phyloP scores from a whole-genome alignment of 2,113 vertebrate species.

The Oceanodroma tethys region DNA sequence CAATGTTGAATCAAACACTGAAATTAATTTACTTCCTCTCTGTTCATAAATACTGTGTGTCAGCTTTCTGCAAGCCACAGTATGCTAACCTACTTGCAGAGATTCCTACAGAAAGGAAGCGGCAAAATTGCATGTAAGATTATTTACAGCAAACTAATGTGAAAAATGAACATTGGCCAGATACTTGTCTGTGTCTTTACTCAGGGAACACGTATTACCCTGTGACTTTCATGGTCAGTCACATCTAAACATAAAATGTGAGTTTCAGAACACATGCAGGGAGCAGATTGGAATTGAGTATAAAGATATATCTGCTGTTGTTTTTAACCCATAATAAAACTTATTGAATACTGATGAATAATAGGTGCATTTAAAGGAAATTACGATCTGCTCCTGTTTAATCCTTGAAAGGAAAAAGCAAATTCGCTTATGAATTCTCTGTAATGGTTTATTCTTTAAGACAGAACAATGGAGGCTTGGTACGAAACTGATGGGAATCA shows the following conservation, averaged over 20 bases:
- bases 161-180: neutral
- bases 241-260: neutral
- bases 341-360: neutral
- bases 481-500: slow-evolving; percentile 4
- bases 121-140: neutral
- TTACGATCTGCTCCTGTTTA: slow-evolving; percentile 1
- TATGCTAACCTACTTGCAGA: neutral
- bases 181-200: neutral
- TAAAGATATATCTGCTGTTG: slow-evolving; percentile 18
- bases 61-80: neutral
- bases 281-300: neutral
- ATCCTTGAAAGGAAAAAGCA: slow-evolving; percentile 3
- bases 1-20: neutral
- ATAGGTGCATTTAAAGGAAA: slow-evolving; percentile 33
- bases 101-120: slow-evolving; percentile 28
- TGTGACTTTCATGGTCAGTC: neutral
- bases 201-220: neutral
- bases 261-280: neutral
- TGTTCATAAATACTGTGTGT: neutral
- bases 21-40: slow-evolving; percentile 23
- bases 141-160: slow-evolving; percentile 12
- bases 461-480: slow-evolving; percentile 38
- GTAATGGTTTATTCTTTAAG: neutral
- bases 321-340: neutral
- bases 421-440: neutral